Percentiles rank a stretch among this genome's conserved stretches.
These are phyloP conservation scores for Axea sp. DNA, from an alignment of 2,888 invertebrate species.

Conservation along the genomic window DNA sequence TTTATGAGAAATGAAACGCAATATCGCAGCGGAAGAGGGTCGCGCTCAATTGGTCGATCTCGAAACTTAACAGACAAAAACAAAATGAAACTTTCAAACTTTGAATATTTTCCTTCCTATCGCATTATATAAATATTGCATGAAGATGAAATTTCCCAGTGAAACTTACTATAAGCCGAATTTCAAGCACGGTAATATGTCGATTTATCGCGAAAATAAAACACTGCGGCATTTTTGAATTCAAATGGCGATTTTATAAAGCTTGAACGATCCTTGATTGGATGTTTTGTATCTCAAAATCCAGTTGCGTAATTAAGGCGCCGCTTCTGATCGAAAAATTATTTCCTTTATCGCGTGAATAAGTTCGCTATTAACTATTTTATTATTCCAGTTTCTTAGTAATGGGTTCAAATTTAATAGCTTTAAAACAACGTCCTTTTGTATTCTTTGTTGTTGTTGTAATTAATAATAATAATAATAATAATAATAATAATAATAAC, in stretches of 20 bases:
- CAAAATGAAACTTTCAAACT: constrained; percentile 28
- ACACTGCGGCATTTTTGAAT: too few relatives aligned
- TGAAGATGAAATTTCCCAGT: constrained; percentile 15
- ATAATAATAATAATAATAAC: too few relatives aligned
- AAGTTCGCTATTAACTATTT: neutral
- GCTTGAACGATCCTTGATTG: too few relatives aligned
- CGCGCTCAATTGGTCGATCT: constrained; percentile 30
- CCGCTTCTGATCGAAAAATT: too few relatives aligned
- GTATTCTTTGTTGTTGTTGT: constrained; percentile 3
- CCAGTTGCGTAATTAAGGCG: too few relatives aligned
- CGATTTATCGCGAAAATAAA: neutral
- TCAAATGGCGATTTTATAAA: too few relatives aligned
- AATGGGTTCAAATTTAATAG: constrained; percentile 9
- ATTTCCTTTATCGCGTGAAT: neutral
- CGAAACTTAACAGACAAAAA: constrained; percentile 31
- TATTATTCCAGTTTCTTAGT: neutral
- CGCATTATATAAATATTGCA: constrained; percentile 22
- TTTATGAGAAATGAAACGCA: constrained; percentile 39
- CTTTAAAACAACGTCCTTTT: constrained; percentile 9
- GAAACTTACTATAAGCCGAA: constrained; percentile 11
- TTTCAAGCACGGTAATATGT: neutral
- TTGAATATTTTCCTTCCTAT: constrained; percentile 28
- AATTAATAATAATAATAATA: constrained; percentile 1
- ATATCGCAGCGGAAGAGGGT: constrained; percentile 26
- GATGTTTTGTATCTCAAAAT: too few relatives aligned